phyloP scores from a whole-genome alignment of 2,888 invertebrate genomes.

The Trissolcus japonicus region DNA sequence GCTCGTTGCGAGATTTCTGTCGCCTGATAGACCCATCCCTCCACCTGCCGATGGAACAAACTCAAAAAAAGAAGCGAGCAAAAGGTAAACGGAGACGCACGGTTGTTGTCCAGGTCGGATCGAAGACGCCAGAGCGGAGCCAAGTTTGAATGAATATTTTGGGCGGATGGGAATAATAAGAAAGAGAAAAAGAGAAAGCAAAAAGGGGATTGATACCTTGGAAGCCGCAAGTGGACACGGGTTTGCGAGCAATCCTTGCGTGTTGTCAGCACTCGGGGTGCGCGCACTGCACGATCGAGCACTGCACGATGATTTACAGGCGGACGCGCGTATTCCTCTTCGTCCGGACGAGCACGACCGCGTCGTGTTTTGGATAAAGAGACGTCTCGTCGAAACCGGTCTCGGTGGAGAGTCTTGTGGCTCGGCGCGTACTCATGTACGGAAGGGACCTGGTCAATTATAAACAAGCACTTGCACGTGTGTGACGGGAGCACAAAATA shows the following conservation, averaged over 20 bases:
- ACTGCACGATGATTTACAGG: constrained; percentile 50
- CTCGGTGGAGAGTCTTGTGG: constrained; percentile 32
- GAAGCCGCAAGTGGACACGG: constrained; percentile 24
- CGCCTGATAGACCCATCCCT: no score
- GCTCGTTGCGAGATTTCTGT: no score
- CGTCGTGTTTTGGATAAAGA: constrained; percentile 47
- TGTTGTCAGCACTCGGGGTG: constrained; percentile 40
- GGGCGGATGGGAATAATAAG: constrained; percentile 19
- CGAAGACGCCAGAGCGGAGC: no score
- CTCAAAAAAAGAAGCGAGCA: no score
- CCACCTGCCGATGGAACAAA: no score
- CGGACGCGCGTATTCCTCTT: constrained; percentile 50
- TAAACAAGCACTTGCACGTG: no score
- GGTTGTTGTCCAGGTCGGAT: no score
- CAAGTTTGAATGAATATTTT: neutral
- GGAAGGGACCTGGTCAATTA: no score
- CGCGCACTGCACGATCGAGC: constrained; percentile 42
- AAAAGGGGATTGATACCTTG: neutral
- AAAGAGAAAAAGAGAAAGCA: neutral
- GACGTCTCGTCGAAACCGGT: constrained; percentile 46
- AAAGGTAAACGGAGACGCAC: no score
- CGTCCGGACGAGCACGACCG: constrained; percentile 38
- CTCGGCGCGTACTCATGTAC: constrained; percentile 1
- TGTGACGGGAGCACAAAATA: no score
- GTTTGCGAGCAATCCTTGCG: constrained; percentile 42